These are phyloP conservation scores for Seriola aureovittata DNA, from an alignment of 2,113 vertebrate species.

Conservation along the genomic window DNA sequence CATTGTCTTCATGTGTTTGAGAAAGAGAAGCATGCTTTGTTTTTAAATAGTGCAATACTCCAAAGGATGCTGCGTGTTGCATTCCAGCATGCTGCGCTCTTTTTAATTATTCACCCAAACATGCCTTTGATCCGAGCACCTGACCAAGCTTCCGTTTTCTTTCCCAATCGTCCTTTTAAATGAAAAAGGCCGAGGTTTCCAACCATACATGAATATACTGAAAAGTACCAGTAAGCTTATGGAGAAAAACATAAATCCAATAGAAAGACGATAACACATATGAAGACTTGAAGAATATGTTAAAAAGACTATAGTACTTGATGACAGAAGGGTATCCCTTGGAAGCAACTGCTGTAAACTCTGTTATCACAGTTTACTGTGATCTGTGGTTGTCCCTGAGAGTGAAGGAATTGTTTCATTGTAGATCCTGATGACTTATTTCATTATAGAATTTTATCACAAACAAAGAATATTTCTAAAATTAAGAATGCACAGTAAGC, in stretches of 20 bases:
- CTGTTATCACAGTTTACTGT: neutral
- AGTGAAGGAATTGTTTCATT: neutral
- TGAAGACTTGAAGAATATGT: neutral
- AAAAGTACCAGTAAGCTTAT: neutral
- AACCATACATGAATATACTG: neutral
- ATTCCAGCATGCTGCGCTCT: slow-evolving; percentile 28
- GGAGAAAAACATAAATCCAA: slow-evolving; percentile 11
- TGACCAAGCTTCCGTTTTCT: slow-evolving; percentile 40
- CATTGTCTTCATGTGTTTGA: neutral
- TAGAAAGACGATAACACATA: neutral
- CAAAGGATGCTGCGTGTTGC: slow-evolving; percentile 18
- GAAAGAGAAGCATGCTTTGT: slow-evolving; percentile 24
- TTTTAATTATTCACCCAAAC: slow-evolving; percentile 63
- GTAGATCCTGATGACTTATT: neutral
- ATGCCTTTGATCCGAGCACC: slow-evolving; percentile 58
- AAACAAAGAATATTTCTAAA: too few species aligned
- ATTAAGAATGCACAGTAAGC: neutral
- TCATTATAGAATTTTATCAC: neutral
- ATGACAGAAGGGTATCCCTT: neutral
- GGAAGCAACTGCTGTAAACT: neutral
- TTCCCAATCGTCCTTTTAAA: slow-evolving; percentile 26
- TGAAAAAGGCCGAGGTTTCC: slow-evolving; percentile 11
- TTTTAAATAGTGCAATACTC: slow-evolving; percentile 27
- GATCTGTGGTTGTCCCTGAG: neutral
- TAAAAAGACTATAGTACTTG: neutral